Base-by-base conservation (phyloP, 2,113 vertebrate species). In the Ophthalmolycus amberensis region DNA sequence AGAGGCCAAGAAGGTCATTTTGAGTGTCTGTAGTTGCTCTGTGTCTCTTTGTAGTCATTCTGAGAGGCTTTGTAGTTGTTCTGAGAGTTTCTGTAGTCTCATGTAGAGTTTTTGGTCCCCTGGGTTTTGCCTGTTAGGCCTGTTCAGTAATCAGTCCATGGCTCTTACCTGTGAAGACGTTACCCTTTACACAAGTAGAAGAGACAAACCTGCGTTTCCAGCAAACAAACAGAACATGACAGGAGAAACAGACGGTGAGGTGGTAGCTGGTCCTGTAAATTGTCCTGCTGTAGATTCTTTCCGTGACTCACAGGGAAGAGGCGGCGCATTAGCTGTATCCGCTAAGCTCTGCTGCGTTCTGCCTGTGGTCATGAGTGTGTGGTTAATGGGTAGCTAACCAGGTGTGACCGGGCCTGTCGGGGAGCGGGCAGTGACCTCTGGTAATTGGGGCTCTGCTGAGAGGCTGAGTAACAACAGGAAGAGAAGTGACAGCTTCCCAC, bases 361-460 rank as follows among this genome's bases (percentile, higher is more conserved):
- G 77, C 82, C 77, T 18, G 34, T 7, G 59, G 64, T 79, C 60
- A 40, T 83, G 46, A 83, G 82, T 60, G 75, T 79, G 83, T 18
- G 64, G 44, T 48, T 84, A 84, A 88, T 59, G 70, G 37, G 71
- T 0, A 42, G 74, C 79, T 86, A 86, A 90, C 82, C 68, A 79
- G 79, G 84, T 85, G 84, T 73, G 87, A 89, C 77, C 29, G 5
- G 82, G 86, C 65, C 68, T 75, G 83, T 64, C 29, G 34, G 48
- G 80, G 40, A 79, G 84, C 54, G 5, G 81, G 65, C 63, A 48
- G 75, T 52, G 58, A 66, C 77, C 75, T 73, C 79, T 18, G 77
- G 54, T 93, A 90, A 92, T 93, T 91, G 87, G 82, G 75, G 59
- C 81, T 90, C 89, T 29, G 81, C 89, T 90, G 90, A 84, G 86